phyloP scores from a whole-genome alignment of 2,888 invertebrate species.

The Pemphredon lugubris region DNA sequence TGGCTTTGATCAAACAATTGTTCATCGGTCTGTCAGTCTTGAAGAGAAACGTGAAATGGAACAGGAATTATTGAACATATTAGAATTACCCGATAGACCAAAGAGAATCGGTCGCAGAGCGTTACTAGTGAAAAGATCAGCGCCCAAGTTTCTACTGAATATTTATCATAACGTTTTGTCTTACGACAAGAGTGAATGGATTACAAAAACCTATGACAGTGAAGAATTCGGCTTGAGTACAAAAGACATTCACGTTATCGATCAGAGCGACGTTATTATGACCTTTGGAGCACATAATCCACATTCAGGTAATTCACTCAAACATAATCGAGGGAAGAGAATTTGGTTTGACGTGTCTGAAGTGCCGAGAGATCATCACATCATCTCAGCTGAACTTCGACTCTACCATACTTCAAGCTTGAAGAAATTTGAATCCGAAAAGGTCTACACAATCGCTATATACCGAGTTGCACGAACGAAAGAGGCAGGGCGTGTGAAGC shows the following conservation, averaged over 20 bases:
- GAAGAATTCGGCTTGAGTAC: constrained; percentile 87
- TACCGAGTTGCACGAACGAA: constrained; percentile 85
- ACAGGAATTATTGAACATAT: constrained; percentile 90
- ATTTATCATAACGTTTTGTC: constrained; percentile 89
- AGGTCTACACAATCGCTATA: constrained; percentile 84
- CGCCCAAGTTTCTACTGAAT: constrained; percentile 91
- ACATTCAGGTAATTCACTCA: constrained; percentile 84
- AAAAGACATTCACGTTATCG: constrained; percentile 89
- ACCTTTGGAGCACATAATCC: constrained; percentile 86
- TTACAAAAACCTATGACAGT: not conserved
- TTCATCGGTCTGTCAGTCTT: constrained; percentile 86
- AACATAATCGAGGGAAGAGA: constrained; percentile 89
- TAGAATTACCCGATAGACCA: constrained; percentile 91
- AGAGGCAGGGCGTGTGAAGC: constrained; percentile 85
- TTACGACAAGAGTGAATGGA: constrained; percentile 82
- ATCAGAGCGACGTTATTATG: constrained; percentile 95
- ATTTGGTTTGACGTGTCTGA: constrained; percentile 95
- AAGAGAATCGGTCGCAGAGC: constrained; percentile 75
- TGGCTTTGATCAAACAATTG: constrained; percentile 90
- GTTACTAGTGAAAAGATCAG: constrained; percentile 84
- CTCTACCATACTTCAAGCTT: constrained; percentile 84
- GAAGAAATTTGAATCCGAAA: constrained; percentile 78
- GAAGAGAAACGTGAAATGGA: constrained; percentile 90
- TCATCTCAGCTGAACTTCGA: constrained; percentile 91
- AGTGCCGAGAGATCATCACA: constrained; percentile 88